Base-by-base conservation (phyloP, 2,888 invertebrate genomes). In the Pilophorus perplexus region DNA sequence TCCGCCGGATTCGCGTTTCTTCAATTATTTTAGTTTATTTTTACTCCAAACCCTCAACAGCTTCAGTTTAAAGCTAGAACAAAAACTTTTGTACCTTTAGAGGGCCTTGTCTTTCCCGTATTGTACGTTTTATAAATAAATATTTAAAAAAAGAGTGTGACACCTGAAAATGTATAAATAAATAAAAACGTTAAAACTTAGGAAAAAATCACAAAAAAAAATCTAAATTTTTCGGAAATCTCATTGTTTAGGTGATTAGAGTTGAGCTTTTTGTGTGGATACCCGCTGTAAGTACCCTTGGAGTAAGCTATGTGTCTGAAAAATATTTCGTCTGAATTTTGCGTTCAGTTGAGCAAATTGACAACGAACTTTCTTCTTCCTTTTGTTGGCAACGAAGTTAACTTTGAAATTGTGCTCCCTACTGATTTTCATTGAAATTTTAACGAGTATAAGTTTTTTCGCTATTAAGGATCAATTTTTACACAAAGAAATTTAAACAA, bases 241-340 rank as follows among this genome's bases (percentile, higher is more conserved):
- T 71, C 71, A 69, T 70, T 71, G 71, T 71, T 71, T 71, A 71
- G 71, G 69, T 70, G 57, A 55, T 66, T 69, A 69, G 67, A 60
- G 62, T 64, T 44, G 44, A 62, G 69, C 69, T 69, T 69, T 67
- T 67, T 69, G 69, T 69, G 69, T 69, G 69, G 67, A 64, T 62
- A 67, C 46, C 62, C 62, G 62, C 62, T 44, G 37, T 62, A 62
- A 27, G 37, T 62, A 44, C 48, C 62, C 46, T 62, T 44, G 62
- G 57, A 59, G 40, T 67, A 37, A 68, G 54, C 66, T 66, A 59
- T 16, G 28, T 52, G 33, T 55, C 22, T 38, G 27, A 65, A 54
- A 25, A 40, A 22, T 55, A 40, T 27, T 14, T 25, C 54, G 14
- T 16, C 16, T 54, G 28, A 23, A 25, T 28, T 55, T 18, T 27